A percentile compares a stretch with the other conserved stretches of the same genome.
These are phyloP conservation scores for Meliscaeva auricollis DNA, from an alignment of 2,888 invertebrate genomes.

Conservation along the genomic window DNA sequence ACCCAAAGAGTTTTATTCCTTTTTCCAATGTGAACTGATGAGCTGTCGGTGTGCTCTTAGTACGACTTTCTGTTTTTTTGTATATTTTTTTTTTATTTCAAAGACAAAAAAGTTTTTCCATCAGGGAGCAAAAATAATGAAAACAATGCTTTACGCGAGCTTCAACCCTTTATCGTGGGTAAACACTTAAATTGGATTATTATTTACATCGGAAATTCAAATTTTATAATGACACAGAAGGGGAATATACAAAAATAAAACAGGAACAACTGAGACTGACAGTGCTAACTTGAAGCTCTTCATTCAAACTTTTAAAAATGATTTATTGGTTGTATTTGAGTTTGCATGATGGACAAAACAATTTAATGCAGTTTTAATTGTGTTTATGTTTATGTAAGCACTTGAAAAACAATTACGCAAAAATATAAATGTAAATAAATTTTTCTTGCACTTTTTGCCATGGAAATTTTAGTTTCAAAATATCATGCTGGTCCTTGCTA, in stretches of 20 bases:
- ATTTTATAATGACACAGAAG: slow-evolving; percentile 53
- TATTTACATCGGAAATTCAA: slow-evolving; percentile 64
- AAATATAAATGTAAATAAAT: too few relatives aligned
- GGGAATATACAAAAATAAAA: background rate
- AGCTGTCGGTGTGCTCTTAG: background rate
- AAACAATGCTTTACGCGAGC: slow-evolving; percentile 37
- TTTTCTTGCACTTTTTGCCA: too few relatives aligned
- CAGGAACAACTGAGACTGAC: background rate
- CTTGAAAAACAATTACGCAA: background rate
- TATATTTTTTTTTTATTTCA: background rate
- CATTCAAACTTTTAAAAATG: too few relatives aligned
- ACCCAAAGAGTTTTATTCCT: background rate
- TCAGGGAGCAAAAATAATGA: slow-evolving; percentile 25
- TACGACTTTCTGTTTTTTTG: background rate
- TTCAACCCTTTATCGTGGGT: slow-evolving; percentile 46
- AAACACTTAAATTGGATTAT: slow-evolving; percentile 54
- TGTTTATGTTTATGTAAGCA: background rate
- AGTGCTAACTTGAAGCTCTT: too few relatives aligned
- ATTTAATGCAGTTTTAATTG: slow-evolving; percentile 3
- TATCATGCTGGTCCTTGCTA: too few relatives aligned
- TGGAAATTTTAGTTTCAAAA: too few relatives aligned
- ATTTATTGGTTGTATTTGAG: background rate
- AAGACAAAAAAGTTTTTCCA: slow-evolving; percentile 16
- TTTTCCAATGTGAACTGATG: slow-evolving; percentile 13
- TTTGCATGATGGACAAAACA: background rate